These are phyloP conservation scores for Buteo buteo DNA, from an alignment of 2,113 vertebrate species.

Conservation along the genomic window DNA sequence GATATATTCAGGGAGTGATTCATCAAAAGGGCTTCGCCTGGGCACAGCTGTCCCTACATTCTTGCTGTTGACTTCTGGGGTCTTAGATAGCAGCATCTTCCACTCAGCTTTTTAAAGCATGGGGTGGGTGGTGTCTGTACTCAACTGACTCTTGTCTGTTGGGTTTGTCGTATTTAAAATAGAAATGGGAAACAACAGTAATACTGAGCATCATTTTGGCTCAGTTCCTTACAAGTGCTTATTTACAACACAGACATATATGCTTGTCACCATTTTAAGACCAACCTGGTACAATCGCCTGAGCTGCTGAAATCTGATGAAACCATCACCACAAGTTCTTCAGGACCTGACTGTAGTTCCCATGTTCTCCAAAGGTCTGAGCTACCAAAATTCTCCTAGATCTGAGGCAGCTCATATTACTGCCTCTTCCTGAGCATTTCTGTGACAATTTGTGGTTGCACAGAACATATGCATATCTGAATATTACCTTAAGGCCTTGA, in stretches of 20 bases:
- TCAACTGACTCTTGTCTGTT: neutral
- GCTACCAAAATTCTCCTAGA: neutral
- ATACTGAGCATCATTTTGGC: neutral
- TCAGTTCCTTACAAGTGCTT: neutral
- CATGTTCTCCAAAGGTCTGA: neutral
- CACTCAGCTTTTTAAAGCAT: neutral
- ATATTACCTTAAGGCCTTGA: neutral
- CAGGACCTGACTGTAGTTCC: neutral
- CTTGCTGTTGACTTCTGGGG: neutral
- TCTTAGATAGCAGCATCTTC: neutral
- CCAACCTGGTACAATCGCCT: rapidly evolving
- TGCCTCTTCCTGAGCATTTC: neutral
- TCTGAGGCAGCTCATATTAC: neutral
- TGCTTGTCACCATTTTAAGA: neutral
- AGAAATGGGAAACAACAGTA: neutral
- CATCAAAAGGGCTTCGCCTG: neutral
- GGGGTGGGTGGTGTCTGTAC: neutral
- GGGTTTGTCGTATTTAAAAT: neutral
- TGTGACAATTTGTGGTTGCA: neutral
- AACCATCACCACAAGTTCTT: neutral
- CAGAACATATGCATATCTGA: neutral
- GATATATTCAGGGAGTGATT: neutral
- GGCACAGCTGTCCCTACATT: neutral
- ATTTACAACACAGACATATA: neutral
- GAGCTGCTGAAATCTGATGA: neutral